These are phyloP conservation scores for Nematostella vectensis DNA, from an alignment of 92 coral and sea anemone genomes.

Conservation along the genomic window DNA sequence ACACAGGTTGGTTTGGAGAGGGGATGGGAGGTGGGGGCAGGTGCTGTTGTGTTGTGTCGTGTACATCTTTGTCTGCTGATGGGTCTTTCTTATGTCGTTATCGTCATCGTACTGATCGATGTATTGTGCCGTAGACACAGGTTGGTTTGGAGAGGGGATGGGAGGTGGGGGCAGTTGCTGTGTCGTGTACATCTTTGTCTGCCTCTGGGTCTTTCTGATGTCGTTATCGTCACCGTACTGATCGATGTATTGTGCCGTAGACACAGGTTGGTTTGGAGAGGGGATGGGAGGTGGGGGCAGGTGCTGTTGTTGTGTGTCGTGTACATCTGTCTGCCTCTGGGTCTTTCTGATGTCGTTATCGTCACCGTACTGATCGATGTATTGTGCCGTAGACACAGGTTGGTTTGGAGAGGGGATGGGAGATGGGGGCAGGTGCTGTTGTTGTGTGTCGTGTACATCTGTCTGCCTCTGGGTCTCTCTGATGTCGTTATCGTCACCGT, in stretches of 20 bases:
- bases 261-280: background rate
- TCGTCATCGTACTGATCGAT: background rate
- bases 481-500: background rate
- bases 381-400: background rate
- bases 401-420: background rate
- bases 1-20: background rate
- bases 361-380: background rate
- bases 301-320: too few relatives aligned
- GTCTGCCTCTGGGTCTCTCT: too few relatives aligned
- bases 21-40: too few relatives aligned
- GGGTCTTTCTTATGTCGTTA: background rate
- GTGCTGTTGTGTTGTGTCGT: too few relatives aligned
- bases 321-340: slow-evolving; percentile 1
- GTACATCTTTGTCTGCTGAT: slow-evolving; percentile 4
- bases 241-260: background rate
- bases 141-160: background rate
- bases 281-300: too few relatives aligned
- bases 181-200: too few relatives aligned
- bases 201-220: too few relatives aligned
- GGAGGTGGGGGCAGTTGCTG: too few relatives aligned
- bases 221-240: background rate
- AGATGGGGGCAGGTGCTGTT: too few relatives aligned
- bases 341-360: background rate
- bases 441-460: too few relatives aligned
- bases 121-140: background rate